A percentile compares a stretch with the other conserved stretches of the same genome.
phyloP scores from a whole-genome alignment of 1,140 invertebrate genomes.

The Drosophila nasuta region DNA sequence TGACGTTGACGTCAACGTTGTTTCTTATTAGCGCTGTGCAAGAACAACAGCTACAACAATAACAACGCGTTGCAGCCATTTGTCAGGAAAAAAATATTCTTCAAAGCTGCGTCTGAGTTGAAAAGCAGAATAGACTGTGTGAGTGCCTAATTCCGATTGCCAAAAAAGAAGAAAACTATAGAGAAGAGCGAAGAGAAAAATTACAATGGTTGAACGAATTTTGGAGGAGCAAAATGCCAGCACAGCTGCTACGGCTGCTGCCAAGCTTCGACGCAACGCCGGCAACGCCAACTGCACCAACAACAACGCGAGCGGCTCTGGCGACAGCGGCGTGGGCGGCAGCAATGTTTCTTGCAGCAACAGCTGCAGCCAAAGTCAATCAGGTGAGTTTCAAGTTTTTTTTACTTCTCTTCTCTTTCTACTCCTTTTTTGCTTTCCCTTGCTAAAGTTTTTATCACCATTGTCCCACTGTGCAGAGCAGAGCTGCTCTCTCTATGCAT shows the following conservation, averaged over 20 bases:
- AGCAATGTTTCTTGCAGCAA: conserved; percentile 74
- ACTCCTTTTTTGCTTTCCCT: conserved; percentile 19
- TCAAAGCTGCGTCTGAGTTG: conserved; percentile 33
- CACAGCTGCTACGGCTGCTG: conserved; percentile 45
- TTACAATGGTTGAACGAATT: conserved; percentile 74
- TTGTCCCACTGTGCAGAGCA: conserved; percentile 29
- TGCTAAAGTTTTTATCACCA: conserved; percentile 3
- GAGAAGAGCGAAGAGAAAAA: conserved; percentile 28
- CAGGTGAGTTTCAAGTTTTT: conserved; percentile 71
- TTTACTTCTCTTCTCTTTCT: conserved; percentile 17
- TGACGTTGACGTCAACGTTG: conserved; percentile 58
- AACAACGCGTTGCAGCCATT: conserved; percentile 59
- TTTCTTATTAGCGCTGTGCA: conserved; percentile 54
- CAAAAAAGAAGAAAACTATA: conserved; percentile 33
- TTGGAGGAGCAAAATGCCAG: conserved; percentile 69
- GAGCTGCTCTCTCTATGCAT: conserved; percentile 14
- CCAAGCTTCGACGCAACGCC: conserved; percentile 43
- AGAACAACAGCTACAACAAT: conserved; percentile 6
- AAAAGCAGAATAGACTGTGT: conserved; percentile 29
- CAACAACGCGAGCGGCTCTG: conserved; percentile 60
- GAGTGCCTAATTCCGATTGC: conserved; percentile 43
- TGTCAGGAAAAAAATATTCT: conserved; percentile 59
- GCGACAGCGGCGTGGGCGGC: conserved; percentile 70
- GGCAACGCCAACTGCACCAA: conserved; percentile 42
- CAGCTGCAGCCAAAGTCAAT: conserved; percentile 79